Evolutionary conservation across 2,888 invertebrate species (phyloP).

Genomic region (Escarpia spicata): DNA sequence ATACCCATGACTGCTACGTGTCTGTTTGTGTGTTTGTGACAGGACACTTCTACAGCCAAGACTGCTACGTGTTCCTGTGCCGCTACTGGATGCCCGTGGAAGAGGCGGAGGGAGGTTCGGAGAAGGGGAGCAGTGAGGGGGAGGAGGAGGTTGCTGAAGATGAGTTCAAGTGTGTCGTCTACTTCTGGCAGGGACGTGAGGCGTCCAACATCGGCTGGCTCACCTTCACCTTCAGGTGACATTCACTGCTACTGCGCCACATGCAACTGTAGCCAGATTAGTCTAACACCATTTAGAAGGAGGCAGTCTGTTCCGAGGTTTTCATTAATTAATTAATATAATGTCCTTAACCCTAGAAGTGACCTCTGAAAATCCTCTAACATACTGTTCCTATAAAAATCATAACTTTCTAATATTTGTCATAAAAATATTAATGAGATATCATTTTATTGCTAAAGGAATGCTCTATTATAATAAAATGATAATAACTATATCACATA

Average conservation of each 20-base stretch:
- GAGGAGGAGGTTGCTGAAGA: slow-evolving; percentile 70
- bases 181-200: slow-evolving; percentile 98
- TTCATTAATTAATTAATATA: too few relatives aligned
- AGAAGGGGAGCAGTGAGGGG: slow-evolving; percentile 69
- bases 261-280: slow-evolving; percentile 18
- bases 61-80: slow-evolving; percentile 98
- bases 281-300: neutral
- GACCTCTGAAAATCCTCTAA: too few relatives aligned
- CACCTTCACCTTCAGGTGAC: slow-evolving; percentile 91
- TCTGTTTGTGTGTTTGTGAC: slow-evolving; percentile 32
- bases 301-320: too few relatives aligned
- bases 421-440: too few relatives aligned
- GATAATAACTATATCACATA: too few relatives aligned
- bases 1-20: neutral
- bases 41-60: slow-evolving; percentile 88
- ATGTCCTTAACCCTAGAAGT: too few relatives aligned
- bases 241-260: neutral
- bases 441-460: too few relatives aligned
- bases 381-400: too few relatives aligned
- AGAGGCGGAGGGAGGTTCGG: slow-evolving; percentile 71
- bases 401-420: too few relatives aligned
- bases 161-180: slow-evolving; percentile 94
- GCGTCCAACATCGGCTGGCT: slow-evolving; percentile 99
- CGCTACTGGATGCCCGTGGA: slow-evolving; percentile 85
- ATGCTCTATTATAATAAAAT: too few relatives aligned